phyloP scores from a whole-genome alignment of 2,888 invertebrate genomes.

The Microctonus aethiopoides region DNA sequence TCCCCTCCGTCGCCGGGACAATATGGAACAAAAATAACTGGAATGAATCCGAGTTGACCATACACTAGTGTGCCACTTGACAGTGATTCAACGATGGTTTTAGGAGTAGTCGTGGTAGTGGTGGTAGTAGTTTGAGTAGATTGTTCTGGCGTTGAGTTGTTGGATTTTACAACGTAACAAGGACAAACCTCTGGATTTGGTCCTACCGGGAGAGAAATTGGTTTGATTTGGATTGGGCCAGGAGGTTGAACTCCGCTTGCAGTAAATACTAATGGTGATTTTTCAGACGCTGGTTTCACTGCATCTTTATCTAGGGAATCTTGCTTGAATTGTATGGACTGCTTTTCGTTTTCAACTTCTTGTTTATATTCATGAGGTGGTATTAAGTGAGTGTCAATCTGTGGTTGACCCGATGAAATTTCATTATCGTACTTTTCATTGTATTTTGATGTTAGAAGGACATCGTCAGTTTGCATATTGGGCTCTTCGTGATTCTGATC shows the following conservation, averaged over 20 bases:
- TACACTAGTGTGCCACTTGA: slow-evolving; percentile 27
- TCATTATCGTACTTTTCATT: slow-evolving; percentile 20
- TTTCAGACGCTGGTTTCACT: slow-evolving; percentile 44
- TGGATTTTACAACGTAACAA: slow-evolving; percentile 73
- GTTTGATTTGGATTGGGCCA: slow-evolving; percentile 69
- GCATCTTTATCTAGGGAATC: slow-evolving; percentile 43
- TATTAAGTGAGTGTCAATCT: background rate
- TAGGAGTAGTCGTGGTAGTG: slow-evolving; percentile 58
- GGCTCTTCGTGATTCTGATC: background rate
- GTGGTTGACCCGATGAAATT: slow-evolving; percentile 7
- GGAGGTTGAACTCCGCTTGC: slow-evolving; percentile 68
- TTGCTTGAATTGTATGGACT: slow-evolving; percentile 10
- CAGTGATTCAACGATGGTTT: slow-evolving; percentile 55
- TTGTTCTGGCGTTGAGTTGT: slow-evolving; percentile 54
- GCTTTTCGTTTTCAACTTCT: slow-evolving; percentile 1
- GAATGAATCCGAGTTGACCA: slow-evolving; percentile 73
- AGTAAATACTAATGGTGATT: slow-evolving; percentile 61
- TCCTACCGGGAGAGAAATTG: slow-evolving; percentile 72
- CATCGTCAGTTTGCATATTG: background rate
- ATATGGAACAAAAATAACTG: slow-evolving; percentile 78
- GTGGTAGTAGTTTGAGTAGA: slow-evolving; percentile 58
- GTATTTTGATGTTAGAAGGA: slow-evolving; percentile 12
- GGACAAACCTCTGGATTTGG: slow-evolving; percentile 75
- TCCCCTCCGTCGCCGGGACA: slow-evolving; percentile 70
- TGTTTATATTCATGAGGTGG: slow-evolving; percentile 11